Evolutionary conservation across 2,113 vertebrate genomes (phyloP).

Genomic region (Oncorhynchus gorbuscha): DNA sequence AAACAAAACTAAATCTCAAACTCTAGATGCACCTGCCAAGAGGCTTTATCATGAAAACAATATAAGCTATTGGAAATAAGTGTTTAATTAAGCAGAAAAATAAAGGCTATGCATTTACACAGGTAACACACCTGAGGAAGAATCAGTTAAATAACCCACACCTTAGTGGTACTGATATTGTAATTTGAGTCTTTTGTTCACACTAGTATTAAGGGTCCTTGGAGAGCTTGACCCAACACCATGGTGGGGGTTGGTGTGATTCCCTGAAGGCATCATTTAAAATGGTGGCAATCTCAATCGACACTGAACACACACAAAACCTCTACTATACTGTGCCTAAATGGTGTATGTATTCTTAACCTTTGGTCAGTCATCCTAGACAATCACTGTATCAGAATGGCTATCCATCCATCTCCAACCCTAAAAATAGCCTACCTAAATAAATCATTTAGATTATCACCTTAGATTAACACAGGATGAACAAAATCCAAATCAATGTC

Average conservation of each 20-base stretch:
- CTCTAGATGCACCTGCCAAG: not conserved
- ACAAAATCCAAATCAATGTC: not conserved
- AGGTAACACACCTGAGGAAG: slow-evolving; percentile 64
- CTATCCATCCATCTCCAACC: not conserved
- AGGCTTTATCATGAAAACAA: not conserved
- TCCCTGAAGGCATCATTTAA: slow-evolving; percentile 66
- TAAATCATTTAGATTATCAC: not conserved
- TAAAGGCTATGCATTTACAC: slow-evolving; percentile 52
- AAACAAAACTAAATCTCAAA: not conserved
- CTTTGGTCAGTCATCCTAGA: not conserved
- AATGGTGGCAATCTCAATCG: slow-evolving; percentile 62
- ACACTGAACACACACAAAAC: not conserved
- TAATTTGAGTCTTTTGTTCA: slow-evolving; percentile 31
- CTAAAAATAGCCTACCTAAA: not conserved
- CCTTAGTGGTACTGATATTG: slow-evolving; percentile 33
- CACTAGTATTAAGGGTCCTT: slow-evolving; percentile 44
- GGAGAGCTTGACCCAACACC: slow-evolving; percentile 57
- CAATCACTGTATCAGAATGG: not conserved
- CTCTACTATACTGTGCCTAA: not conserved
- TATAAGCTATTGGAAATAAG: not conserved
- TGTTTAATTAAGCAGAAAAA: slow-evolving; percentile 23
- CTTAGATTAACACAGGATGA: not conserved
- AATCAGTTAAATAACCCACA: slow-evolving; percentile 18
- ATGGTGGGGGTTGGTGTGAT: slow-evolving; percentile 33
- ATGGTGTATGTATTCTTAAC: not conserved